Conservation (phyloP, 2,113 vertebrate genomes). For the Sminthopsis crassicaudata region DNA sequence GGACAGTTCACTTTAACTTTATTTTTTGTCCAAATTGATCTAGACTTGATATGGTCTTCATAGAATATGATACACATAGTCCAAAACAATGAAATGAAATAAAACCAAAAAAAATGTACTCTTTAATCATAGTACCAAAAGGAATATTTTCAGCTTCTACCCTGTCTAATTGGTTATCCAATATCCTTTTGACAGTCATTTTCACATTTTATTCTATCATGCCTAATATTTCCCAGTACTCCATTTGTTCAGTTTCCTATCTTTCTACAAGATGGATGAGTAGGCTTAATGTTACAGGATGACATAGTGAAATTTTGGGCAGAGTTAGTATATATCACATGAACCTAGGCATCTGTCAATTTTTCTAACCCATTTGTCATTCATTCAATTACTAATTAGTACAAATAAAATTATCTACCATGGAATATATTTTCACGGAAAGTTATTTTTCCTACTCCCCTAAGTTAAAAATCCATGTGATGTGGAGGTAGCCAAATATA, state of each 20-base stretch:
- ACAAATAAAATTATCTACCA: slow-evolving; percentile 66
- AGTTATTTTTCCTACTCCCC: slow-evolving; percentile 51
- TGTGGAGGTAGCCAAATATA: slow-evolving; percentile 25
- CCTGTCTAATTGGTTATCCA: slow-evolving; percentile 55
- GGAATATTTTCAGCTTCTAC: not conserved
- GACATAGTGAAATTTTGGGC: slow-evolving; percentile 59
- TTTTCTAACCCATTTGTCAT: slow-evolving; percentile 56
- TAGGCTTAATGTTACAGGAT: slow-evolving; percentile 60
- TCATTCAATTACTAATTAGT: slow-evolving; percentile 57
- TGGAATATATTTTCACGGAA: slow-evolving; percentile 54
- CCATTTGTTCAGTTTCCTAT: slow-evolving; percentile 74
- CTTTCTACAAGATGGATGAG: slow-evolving; percentile 65
- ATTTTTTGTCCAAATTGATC: slow-evolving; percentile 6
- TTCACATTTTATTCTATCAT: slow-evolving; percentile 71
- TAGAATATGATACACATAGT: not conserved
- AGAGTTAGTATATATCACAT: slow-evolving; percentile 24
- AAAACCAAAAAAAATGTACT: slow-evolving; percentile 1
- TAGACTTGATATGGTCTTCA: not conserved
- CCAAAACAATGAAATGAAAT: not conserved
- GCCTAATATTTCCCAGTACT: slow-evolving; percentile 65
- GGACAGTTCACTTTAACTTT: not conserved
- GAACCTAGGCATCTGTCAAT: slow-evolving; percentile 63
- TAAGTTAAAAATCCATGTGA: slow-evolving; percentile 62
- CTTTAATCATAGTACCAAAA: slow-evolving; percentile 1
- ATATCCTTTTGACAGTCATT: slow-evolving; percentile 47